Base-by-base conservation (phyloP, 1,140 invertebrate genomes). In the Drosophila pandora region DNA sequence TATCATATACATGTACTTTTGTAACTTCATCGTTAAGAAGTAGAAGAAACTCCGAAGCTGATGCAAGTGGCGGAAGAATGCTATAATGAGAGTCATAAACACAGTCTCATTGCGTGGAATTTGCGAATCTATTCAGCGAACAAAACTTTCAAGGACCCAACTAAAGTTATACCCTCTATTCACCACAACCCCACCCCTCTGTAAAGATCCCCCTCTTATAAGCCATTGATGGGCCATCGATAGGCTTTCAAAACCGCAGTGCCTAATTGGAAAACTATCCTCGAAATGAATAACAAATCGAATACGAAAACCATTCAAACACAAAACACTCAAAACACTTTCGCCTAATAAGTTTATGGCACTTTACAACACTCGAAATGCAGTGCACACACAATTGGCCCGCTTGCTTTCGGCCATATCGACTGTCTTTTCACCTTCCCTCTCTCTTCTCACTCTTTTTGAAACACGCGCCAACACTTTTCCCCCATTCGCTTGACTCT, bases 401-500 rank as follows among this genome's bases (percentile, higher is more conserved):
- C 28, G 30, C 17, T 55, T 8, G 34, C 45, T 54, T 60, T 52
- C 53, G 56, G 23, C 50, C 23, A 12, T 37, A 28, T 43, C 22
- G 10, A 10, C 32, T 17, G 7, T 10, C 43, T 13, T 37, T 62
- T 62, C 50, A 13, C 22, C 12, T 2, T 17, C 49, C 12, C 17
- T 6, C 22, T 10, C 13, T 5, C 10, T 9, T 30, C 30, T 7
- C 7, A n/a, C n/a, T 5, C 9, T 10, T 32, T 62, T 67, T 73
- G 64, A 85, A 81, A 85, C 82, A 87, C 64, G 78, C 78, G 74
- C 78, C 82, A 82, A 88, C 82, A 82, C 69, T 88, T 88, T 88
- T 79, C 61, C 71, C 58, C 71, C 72, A 68, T 77, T 77, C 3
- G 58, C 62, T 65, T 79, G 70, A 49, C 83, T 87, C 82, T 87